phyloP scores from a whole-genome alignment of 2,888 invertebrate genomes.

The Ypsolopha sequella region DNA sequence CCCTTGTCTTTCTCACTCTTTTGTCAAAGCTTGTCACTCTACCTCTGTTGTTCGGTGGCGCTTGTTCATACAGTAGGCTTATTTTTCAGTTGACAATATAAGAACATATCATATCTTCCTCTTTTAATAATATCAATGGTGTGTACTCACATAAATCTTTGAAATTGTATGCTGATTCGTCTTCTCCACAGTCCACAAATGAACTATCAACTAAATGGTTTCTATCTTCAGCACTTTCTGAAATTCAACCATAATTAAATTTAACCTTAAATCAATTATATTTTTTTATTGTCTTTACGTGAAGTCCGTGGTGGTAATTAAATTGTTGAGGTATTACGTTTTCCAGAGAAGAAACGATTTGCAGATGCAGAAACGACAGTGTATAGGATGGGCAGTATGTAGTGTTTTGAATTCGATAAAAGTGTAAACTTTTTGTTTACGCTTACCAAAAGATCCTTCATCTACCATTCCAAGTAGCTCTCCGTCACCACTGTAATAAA shows the following conservation, averaged over 20 bases:
- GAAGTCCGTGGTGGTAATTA: slow-evolving; percentile 19
- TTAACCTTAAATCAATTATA: slow-evolving; percentile 31
- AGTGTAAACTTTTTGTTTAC: not conserved
- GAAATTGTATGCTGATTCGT: slow-evolving; percentile 46
- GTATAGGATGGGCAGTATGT: too few species aligned
- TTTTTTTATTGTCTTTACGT: slow-evolving; percentile 3
- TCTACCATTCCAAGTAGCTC: slow-evolving; percentile 60
- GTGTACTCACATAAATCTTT: slow-evolving; percentile 49
- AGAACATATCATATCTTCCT: too few species aligned
- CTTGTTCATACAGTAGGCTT: too few species aligned
- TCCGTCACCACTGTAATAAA: slow-evolving; percentile 58
- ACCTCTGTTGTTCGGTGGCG: too few species aligned
- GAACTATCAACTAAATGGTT: slow-evolving; percentile 69
- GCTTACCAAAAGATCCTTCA: slow-evolving; percentile 53
- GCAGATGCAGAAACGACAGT: not conserved
- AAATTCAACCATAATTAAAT: slow-evolving; percentile 19
- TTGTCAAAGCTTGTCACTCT: too few species aligned
- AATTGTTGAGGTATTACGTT: slow-evolving; percentile 16
- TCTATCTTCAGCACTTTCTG: slow-evolving; percentile 55
- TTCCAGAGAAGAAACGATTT: not conserved
- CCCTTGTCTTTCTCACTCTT: too few species aligned
- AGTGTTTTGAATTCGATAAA: not conserved
- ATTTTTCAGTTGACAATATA: too few species aligned
- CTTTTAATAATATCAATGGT: too few species aligned
- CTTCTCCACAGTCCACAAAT: slow-evolving; percentile 65